These are phyloP conservation scores for Aphodius granarius DNA, from an alignment of 2,888 invertebrate genomes.

Conservation along the genomic window DNA sequence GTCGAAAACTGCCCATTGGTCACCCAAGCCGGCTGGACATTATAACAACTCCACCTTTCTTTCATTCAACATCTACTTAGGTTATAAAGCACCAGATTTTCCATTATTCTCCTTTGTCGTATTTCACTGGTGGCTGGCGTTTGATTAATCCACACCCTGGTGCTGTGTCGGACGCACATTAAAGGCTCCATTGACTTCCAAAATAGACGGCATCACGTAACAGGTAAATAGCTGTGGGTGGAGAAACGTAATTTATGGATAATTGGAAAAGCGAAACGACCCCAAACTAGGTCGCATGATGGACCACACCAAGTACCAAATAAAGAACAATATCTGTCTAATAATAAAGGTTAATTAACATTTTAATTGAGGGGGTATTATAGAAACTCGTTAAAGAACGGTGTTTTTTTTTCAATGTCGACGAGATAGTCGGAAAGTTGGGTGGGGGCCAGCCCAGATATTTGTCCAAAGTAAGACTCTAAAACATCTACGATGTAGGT, in stretches of 20 bases:
- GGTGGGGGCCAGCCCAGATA: too few relatives aligned
- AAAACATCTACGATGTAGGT: too few relatives aligned
- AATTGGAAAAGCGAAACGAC: constrained; percentile 3
- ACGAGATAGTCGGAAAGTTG: too few relatives aligned
- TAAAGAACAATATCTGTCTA: constrained; percentile 33
- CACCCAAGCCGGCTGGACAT: constrained; percentile 9
- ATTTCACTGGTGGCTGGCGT: neutral
- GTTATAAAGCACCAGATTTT: neutral
- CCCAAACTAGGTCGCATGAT: neutral
- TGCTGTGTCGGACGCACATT: neutral
- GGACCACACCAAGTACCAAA: constrained; percentile 1
- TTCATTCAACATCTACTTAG: neutral
- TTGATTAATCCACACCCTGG: neutral
- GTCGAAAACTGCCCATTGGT: constrained; percentile 6
- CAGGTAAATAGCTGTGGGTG: constrained; percentile 10
- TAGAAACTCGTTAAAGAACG: too few relatives aligned
- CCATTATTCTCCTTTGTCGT: neutral
- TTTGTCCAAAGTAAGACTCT: too few relatives aligned
- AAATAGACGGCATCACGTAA: constrained; percentile 7
- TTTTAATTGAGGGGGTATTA: too few relatives aligned
- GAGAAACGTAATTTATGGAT: neutral
- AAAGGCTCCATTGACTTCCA: neutral
- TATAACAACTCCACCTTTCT: neutral
- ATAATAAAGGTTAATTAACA: constrained; percentile 5
- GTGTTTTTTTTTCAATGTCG: too few relatives aligned